phyloP scores from a whole-genome alignment of 2,797 vertebrate genomes.

The Nyctalus aviator region DNA sequence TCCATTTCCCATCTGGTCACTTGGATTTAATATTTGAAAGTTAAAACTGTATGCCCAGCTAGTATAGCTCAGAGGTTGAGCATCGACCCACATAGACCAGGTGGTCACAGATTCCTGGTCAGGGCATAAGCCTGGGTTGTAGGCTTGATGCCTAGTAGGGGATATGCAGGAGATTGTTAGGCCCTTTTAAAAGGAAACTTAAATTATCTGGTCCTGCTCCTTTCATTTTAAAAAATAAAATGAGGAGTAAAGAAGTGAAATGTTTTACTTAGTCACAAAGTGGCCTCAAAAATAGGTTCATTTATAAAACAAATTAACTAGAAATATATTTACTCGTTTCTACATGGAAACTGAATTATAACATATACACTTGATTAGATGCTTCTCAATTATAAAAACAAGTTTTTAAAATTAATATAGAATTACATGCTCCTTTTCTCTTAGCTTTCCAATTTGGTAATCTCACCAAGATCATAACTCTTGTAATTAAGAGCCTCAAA shows the following conservation, averaged over 20 bases:
- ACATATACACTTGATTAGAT: slow-evolving; percentile 21
- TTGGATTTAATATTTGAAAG: slow-evolving; percentile 52
- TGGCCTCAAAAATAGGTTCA: slow-evolving; percentile 21
- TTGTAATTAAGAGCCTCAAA: slow-evolving; percentile 57
- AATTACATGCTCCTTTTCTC: slow-evolving; percentile 17
- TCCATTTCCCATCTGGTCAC: slow-evolving; percentile 30
- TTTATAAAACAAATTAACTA: slow-evolving; percentile 24
- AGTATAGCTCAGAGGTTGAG: too few species aligned
- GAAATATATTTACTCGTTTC: not conserved
- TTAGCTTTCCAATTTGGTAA: slow-evolving; percentile 54
- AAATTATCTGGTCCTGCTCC: not conserved
- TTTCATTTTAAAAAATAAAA: slow-evolving; percentile 48
- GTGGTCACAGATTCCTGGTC: too few species aligned
- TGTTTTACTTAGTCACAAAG: not conserved
- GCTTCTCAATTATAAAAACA: slow-evolving; percentile 49
- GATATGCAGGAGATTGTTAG: not conserved
- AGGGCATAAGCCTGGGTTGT: too few species aligned
- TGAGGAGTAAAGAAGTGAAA: slow-evolving; percentile 9
- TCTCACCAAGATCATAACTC: not conserved
- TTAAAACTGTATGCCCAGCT: not conserved
- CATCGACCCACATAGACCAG: too few species aligned
- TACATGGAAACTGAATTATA: not conserved
- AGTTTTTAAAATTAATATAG: slow-evolving; percentile 60
- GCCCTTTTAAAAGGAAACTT: slow-evolving; percentile 44
- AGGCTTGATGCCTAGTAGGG: too few species aligned